Percentiles rank a stretch among this genome's conserved stretches.
These are phyloP conservation scores for Sciurus vulgaris DNA, from an alignment of 2,797 vertebrate genomes.

Conservation along the genomic window DNA sequence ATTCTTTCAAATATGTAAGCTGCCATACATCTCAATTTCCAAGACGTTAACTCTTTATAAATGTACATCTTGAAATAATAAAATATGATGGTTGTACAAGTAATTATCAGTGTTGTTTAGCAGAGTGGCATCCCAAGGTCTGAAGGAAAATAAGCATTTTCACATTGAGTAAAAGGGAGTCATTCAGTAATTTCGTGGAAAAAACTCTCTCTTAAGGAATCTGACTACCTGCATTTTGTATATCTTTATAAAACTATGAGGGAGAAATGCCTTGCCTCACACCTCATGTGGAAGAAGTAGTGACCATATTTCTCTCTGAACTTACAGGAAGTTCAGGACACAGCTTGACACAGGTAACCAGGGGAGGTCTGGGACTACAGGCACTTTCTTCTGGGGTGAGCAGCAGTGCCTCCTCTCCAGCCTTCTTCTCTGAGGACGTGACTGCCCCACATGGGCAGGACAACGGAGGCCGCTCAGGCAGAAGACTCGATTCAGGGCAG, in stretches of 20 bases:
- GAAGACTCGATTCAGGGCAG: not conserved
- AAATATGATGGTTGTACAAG: not conserved
- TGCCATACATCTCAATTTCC: not conserved
- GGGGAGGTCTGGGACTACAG: not conserved
- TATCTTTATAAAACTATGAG: too few relatives aligned
- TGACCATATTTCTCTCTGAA: not conserved
- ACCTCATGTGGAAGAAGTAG: not conserved
- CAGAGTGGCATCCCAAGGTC: not conserved
- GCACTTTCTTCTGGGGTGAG: not conserved
- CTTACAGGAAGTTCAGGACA: not conserved
- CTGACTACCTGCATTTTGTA: not conserved
- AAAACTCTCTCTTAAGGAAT: not conserved
- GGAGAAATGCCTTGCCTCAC: not conserved
- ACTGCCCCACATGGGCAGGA: not conserved
- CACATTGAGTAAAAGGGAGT: too few relatives aligned
- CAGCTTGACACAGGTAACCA: not conserved
- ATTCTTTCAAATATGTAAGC: not conserved
- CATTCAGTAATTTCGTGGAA: too few relatives aligned
- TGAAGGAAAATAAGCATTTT: not conserved
- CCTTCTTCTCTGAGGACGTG: too few relatives aligned
- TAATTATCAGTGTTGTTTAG: not conserved
- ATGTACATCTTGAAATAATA: not conserved
- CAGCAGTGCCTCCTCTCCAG: not conserved
- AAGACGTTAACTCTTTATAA: not conserved
- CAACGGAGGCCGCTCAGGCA: not conserved